Percentiles rank a stretch among this genome's conserved stretches.
Evolutionary conservation across 2,113 vertebrate species (phyloP).

Genomic region (Toxotes chatareus): DNA sequence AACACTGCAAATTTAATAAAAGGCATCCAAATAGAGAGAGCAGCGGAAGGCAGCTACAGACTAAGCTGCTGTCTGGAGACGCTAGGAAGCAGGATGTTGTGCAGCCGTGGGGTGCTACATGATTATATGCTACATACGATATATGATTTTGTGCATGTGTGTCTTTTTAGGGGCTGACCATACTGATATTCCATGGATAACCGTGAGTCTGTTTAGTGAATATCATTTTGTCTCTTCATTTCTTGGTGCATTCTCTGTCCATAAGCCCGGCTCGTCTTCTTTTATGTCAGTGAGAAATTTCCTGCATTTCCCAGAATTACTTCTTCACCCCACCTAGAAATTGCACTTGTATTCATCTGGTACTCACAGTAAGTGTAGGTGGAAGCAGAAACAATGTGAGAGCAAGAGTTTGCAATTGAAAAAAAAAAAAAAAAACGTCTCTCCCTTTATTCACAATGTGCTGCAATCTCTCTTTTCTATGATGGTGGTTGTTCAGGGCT

Average conservation of each 20-base stretch:
- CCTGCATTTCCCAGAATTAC: not conserved
- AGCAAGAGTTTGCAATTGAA: not conserved
- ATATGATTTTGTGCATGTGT: not conserved
- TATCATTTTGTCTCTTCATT: not conserved
- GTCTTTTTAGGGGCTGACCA: not conserved
- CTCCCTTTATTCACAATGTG: not conserved
- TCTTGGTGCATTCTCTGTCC: not conserved
- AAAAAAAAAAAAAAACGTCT: not conserved
- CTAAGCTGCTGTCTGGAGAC: not conserved
- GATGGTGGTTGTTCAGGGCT: not conserved
- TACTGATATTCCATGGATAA: not conserved
- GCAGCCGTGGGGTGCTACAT: not conserved
- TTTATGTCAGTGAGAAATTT: not conserved
- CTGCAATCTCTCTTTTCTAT: not conserved
- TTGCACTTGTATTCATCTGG: not conserved
- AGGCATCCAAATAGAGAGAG: not conserved
- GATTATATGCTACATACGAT: too few species aligned
- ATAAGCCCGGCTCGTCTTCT: not conserved
- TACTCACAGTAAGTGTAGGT: not conserved
- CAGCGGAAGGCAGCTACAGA: slow-evolving; percentile 9
- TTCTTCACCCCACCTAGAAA: not conserved
- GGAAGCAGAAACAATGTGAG: not conserved
- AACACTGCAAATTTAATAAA: slow-evolving; percentile 43
- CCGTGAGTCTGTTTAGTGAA: not conserved
- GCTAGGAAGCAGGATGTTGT: not conserved